Base-by-base conservation (phyloP, 2,888 invertebrate genomes). In the Leptopilina syphax region DNA sequence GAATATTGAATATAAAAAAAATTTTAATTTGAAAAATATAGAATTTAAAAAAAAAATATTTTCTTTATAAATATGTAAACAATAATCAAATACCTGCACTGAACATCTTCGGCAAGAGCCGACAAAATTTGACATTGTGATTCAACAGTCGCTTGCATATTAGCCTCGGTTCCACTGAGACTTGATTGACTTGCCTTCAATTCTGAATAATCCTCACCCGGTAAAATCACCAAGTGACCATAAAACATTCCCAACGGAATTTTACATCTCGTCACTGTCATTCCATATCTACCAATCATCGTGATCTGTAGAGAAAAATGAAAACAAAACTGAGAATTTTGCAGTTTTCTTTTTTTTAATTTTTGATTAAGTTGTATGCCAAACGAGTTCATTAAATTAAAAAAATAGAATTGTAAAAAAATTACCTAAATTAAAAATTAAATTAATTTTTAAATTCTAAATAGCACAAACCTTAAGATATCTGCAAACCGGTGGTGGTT, bases 191-290 rank as follows among this genome's bases (percentile, higher is more conserved):
- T 85, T 66, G 86, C 85, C 47, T 86, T 88, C 57, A 90, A 84
- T 77, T 93, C 93, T 1, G 89, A 89, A 27, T 93, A 92, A 82
- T 93, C 90, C 88, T 93, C 93, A 79, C 93, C 93, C 0, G 93
- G 93, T 76, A 97, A 93, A 80, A 97, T 94, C 3, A 96, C 95
- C 65, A 97, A 95, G 91, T 98, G 98, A 0, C 98, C 98, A 90
- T 97, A 98, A 92, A 98, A 98, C 92, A 96, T 96, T n/a, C 98
- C 98, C 60, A 98, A 93, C 0, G 98, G 97, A 83, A 98, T 97
- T 92, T 96, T 96, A 88, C 97, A 97, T 86, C 97, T 95, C 79
- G 97, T 96, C 0, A 97, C 96, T 41, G 97, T 96, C 96, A 97
- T 97, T 68, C 98, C 98, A 89, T 97, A 97, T 12, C 97, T 94